Percentiles rank a stretch among this genome's conserved stretches.
Conservation (phyloP, 2,113 vertebrate genomes). For the Chelonoidis abingdonii region DNA sequence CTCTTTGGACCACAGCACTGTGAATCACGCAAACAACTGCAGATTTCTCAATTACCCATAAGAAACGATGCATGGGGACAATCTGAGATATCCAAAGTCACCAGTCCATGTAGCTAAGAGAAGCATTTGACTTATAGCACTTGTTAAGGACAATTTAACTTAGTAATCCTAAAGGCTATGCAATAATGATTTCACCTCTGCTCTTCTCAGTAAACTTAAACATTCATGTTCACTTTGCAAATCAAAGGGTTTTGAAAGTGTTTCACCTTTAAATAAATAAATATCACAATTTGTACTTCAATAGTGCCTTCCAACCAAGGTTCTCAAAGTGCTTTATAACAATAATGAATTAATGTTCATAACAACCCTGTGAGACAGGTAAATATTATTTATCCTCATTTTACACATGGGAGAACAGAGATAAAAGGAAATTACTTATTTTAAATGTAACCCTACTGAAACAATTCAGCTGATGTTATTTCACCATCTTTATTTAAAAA, state of each 20-base stretch:
- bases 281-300: background rate
- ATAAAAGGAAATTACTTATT: background rate
- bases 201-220: background rate
- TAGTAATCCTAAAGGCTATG: background rate
- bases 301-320: background rate
- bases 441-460: conserved; percentile 2
- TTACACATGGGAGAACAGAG: background rate
- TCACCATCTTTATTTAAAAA: conserved; percentile 29
- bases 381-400: background rate
- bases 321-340: background rate
- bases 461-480: background rate
- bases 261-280: background rate
- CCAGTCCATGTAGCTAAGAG: background rate
- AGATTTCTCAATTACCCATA: background rate
- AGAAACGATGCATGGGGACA: conserved; percentile 21
- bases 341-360: background rate
- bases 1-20: background rate
- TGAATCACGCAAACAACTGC: background rate
- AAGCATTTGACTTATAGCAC: background rate
- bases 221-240: background rate
- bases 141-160: background rate
- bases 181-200: background rate
- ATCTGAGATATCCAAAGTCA: background rate
- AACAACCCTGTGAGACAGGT: background rate
- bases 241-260: background rate